These are phyloP conservation scores for Polyodon spathula DNA, from an alignment of 2,113 vertebrate species.

Conservation along the genomic window DNA sequence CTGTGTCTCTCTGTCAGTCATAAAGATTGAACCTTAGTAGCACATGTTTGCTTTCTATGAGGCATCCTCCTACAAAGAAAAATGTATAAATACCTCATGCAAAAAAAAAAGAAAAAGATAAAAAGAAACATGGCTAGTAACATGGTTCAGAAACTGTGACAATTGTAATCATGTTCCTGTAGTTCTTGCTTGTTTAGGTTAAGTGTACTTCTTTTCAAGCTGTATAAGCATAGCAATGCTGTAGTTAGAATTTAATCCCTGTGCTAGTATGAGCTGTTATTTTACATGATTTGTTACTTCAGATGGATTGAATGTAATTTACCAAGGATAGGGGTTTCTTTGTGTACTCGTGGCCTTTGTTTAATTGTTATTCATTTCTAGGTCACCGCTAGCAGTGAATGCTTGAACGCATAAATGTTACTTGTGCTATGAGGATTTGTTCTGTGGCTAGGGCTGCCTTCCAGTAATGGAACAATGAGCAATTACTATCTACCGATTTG, in stretches of 20 bases:
- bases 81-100: too few species aligned
- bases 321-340: constrained; percentile 30
- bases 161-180: too few species aligned
- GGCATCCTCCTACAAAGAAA: too few species aligned
- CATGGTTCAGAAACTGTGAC: too few species aligned
- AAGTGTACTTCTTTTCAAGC: too few species aligned
- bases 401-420: constrained; percentile 33
- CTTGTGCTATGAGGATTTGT: constrained; percentile 9
- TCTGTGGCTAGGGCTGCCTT: constrained; percentile 12
- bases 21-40: too few species aligned
- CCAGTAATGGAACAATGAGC: constrained; percentile 12
- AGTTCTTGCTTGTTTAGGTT: too few species aligned
- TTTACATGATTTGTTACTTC: constrained; percentile 27
- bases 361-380: constrained; percentile 37
- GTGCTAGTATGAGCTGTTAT: neutral
- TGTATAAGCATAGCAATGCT: neutral
- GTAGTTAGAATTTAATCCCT: neutral
- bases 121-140: too few species aligned
- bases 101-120: too few species aligned
- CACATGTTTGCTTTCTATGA: too few species aligned
- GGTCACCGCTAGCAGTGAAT: constrained; percentile 34
- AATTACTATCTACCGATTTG: constrained; percentile 4
- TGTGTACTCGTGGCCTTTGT: constrained; percentile 32
- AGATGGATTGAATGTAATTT: constrained; percentile 21
- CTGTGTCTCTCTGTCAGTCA: too few species aligned